Conservation (phyloP, 2,797 vertebrate genomes). For the Hapalemur alaotrensis region DNA sequence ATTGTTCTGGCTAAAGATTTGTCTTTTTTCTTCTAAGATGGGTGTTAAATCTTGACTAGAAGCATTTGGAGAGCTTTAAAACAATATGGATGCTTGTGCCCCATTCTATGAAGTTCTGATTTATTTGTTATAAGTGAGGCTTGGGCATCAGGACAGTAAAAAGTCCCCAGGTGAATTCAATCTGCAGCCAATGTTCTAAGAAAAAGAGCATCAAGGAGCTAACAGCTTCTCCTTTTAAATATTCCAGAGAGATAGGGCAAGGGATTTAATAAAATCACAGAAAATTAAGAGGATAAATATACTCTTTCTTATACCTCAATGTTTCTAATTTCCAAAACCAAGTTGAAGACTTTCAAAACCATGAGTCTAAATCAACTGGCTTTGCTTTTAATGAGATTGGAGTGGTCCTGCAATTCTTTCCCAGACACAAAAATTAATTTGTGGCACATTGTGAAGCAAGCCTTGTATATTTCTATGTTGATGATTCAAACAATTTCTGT, state of each 20-base stretch:
- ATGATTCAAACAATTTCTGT: conserved; percentile 29
- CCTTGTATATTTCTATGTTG: not conserved
- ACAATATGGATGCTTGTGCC: not conserved
- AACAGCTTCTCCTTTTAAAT: not conserved
- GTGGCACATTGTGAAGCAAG: not conserved
- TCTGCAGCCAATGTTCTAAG: not conserved
- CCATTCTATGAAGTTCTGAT: not conserved
- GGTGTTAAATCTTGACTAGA: not conserved
- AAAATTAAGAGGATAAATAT: not conserved
- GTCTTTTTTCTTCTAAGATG: not conserved
- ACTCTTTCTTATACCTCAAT: not conserved
- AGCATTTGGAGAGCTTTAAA: not conserved
- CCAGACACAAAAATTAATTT: not conserved
- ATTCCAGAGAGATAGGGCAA: not conserved
- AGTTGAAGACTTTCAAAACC: not conserved
- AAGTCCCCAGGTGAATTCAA: not conserved
- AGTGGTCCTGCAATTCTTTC: not conserved
- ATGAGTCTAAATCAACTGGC: not conserved
- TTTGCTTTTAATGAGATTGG: not conserved
- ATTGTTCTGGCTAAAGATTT: not conserved
- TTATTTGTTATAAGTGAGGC: not conserved
- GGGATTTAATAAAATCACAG: not conserved
- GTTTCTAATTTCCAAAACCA: not conserved
- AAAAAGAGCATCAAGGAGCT: not conserved
- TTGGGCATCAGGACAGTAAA: not conserved